Evolutionary conservation across 2,113 vertebrate species (phyloP).

Genomic region (Regulus satrapa): DNA sequence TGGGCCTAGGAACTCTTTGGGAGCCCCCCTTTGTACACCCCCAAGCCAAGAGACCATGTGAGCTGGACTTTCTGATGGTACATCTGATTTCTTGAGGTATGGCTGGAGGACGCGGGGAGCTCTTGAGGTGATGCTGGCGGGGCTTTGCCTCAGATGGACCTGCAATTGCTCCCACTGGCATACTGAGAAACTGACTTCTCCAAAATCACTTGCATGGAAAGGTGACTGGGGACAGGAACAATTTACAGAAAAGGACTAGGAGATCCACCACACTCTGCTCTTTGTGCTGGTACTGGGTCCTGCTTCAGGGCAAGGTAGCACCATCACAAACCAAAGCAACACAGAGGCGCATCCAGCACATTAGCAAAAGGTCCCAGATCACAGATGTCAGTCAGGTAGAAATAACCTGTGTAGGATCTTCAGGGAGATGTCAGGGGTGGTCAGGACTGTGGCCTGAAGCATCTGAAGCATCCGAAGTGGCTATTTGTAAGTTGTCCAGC

Average conservation of each 20-base stretch:
- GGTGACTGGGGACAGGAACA: neutral
- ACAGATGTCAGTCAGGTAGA: neutral
- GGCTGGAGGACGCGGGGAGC: neutral
- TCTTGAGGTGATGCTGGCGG: neutral
- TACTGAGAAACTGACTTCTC: neutral
- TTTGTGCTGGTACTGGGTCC: neutral
- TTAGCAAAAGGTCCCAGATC: neutral
- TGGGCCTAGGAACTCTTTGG: neutral
- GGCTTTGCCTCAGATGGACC: neutral
- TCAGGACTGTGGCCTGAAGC: neutral
- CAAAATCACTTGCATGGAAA: neutral
- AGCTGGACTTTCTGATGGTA: neutral
- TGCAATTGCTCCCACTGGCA: rapidly evolving
- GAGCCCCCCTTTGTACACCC: neutral
- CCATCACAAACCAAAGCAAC: neutral
- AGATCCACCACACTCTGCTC: neutral
- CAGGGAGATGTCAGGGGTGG: neutral
- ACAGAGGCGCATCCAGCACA: neutral
- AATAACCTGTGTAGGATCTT: neutral
- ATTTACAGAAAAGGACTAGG: neutral
- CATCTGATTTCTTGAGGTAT: neutral
- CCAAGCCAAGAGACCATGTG: neutral
- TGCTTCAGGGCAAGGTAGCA: neutral
- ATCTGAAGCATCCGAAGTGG: neutral
- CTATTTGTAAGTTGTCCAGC: neutral